Conservation (phyloP, 2,888 invertebrate genomes). For the Xiphydria camelus region DNA sequence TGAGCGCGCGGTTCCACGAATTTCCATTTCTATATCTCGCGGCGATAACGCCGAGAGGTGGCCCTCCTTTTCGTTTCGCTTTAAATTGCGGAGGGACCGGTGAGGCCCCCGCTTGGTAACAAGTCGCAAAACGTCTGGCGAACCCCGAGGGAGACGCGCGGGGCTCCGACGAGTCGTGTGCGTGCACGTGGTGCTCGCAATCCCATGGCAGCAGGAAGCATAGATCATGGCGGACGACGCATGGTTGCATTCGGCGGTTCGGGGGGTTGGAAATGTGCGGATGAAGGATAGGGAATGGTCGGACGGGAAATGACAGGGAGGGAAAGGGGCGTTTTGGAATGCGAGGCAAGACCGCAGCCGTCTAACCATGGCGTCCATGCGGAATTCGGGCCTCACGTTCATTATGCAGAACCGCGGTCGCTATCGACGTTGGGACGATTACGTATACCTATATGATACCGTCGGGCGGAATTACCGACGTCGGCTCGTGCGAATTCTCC, state of each 20-base stretch:
- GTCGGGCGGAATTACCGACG: no score
- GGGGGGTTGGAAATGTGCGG: constrained; percentile 51
- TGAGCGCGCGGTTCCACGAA: no score
- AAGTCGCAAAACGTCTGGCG: no score
- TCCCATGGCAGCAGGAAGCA: constrained; percentile 55
- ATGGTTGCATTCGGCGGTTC: constrained; percentile 49
- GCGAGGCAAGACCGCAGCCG: constrained; percentile 43
- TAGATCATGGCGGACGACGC: constrained; percentile 57
- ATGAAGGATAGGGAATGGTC: constrained; percentile 58
- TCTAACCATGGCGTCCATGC: constrained; percentile 30
- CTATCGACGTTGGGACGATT: no score
- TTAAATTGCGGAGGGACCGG: no score
- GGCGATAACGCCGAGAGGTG: no score
- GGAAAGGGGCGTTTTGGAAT: constrained; percentile 48
- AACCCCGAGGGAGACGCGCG: background rate
- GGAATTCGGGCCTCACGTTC: constrained; percentile 1
- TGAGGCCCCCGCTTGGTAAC: no score
- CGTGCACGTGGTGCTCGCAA: background rate
- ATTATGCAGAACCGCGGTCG: constrained; percentile 2
- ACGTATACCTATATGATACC: no score
- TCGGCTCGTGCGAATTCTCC: no score
- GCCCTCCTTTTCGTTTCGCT: no score
- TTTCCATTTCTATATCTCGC: no score
- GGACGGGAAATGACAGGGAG: constrained; percentile 31
- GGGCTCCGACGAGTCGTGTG: background rate